Evolutionary conservation across 1,140 invertebrate genomes (phyloP).

Genomic region (Maniola jurtina): DNA sequence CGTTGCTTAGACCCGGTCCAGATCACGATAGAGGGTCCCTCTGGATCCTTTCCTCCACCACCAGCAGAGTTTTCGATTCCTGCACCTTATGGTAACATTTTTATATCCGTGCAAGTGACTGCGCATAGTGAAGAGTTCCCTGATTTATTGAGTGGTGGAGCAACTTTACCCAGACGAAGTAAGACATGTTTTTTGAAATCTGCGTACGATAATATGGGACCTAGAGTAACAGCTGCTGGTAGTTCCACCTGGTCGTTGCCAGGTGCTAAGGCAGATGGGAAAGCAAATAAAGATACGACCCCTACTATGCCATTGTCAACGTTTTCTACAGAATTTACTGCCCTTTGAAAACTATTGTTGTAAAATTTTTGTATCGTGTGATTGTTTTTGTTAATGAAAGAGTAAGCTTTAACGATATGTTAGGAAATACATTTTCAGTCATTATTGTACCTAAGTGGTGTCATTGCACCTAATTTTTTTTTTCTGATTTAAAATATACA

Average conservation of each 20-base stretch:
- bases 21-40: slow-evolving; percentile 87
- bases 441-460: too few species aligned
- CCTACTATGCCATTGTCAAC: slow-evolving; percentile 53
- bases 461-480: too few species aligned
- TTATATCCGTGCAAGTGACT: slow-evolving; percentile 72
- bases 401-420: too few species aligned
- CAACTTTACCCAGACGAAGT: slow-evolving; percentile 58
- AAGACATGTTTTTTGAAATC: slow-evolving; percentile 73
- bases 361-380: background rate
- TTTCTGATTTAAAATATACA: too few species aligned
- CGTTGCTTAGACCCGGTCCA: slow-evolving; percentile 77
- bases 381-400: background rate
- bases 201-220: slow-evolving; percentile 93
- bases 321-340: slow-evolving; percentile 72
- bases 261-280: slow-evolving; percentile 75
- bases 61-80: slow-evolving; percentile 71
- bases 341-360: slow-evolving; percentile 44
- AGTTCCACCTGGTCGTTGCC: slow-evolving; percentile 89
- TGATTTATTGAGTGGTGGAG: slow-evolving; percentile 68
- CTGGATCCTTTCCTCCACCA: slow-evolving; percentile 68
- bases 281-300: slow-evolving; percentile 41
- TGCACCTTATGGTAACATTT: slow-evolving; percentile 71
- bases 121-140: slow-evolving; percentile 77
- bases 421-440: too few species aligned
- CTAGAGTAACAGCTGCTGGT: slow-evolving; percentile 90